Percentiles rank a stretch among this genome's conserved stretches.
Conservation (phyloP, 1,140 invertebrate genomes). For the Steinernema feltiae region DNA sequence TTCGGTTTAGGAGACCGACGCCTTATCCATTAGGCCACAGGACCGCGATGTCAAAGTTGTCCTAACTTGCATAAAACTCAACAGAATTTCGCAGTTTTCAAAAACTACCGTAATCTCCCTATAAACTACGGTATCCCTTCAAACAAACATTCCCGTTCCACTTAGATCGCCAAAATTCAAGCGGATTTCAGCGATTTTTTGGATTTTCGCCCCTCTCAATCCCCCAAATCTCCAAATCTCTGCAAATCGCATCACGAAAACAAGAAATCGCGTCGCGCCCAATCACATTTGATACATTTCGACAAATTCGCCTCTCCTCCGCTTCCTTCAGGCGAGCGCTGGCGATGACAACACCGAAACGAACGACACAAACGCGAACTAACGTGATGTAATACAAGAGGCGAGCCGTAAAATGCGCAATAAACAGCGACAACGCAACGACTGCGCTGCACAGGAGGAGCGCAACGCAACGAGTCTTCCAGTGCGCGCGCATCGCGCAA, state of each 20-base stretch:
- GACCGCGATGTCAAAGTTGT: too few species aligned
- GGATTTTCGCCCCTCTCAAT: too few species aligned
- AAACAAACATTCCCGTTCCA: too few species aligned
- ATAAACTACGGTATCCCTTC: too few species aligned
- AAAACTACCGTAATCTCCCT: too few species aligned
- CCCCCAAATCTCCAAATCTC: neutral
- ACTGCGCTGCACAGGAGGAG: too few species aligned
- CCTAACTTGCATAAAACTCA: too few species aligned
- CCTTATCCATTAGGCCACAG: conserved; percentile 61
- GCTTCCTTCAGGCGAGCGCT: too few species aligned
- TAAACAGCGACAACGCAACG: neutral
- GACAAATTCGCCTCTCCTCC: neutral
- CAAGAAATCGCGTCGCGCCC: neutral
- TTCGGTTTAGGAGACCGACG: conserved; percentile 62
- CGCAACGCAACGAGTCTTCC: neutral
- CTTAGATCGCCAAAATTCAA: neutral
- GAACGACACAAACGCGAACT: neutral
- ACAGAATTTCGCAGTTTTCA: too few species aligned
- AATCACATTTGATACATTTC: conserved; percentile 5
- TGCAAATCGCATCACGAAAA: neutral
- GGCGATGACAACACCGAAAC: neutral
- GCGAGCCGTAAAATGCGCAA: conserved; percentile 15
- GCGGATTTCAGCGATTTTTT: neutral
- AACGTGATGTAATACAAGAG: conserved; percentile 12
- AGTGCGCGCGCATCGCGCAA: neutral